These are phyloP conservation scores for Epirrita christyi DNA, from an alignment of 2,888 invertebrate genomes.

Conservation along the genomic window DNA sequence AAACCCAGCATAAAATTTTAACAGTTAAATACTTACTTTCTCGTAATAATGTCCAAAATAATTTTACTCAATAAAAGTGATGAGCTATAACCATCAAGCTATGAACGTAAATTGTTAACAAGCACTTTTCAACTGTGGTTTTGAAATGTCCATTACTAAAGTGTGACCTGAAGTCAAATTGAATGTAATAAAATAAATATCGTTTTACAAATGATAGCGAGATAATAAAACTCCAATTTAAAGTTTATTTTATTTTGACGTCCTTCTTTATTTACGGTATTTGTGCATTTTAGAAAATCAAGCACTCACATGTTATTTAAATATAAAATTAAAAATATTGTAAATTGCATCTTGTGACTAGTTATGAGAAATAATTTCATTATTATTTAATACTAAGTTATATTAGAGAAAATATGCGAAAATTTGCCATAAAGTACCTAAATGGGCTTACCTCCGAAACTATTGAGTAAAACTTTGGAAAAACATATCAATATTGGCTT, in stretches of 20 bases:
- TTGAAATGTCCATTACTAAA: constrained; percentile 18
- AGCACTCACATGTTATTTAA: too few relatives aligned
- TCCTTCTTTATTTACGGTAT: constrained; percentile 1
- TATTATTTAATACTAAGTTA: too few relatives aligned
- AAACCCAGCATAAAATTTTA: constrained; percentile 15
- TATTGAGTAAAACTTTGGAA: too few relatives aligned
- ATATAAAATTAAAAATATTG: too few relatives aligned
- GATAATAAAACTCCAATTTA: constrained; percentile 26
- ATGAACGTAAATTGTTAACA: constrained; percentile 59
- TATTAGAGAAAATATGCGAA: too few relatives aligned
- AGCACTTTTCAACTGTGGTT: constrained; percentile 49
- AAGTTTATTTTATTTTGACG: constrained; percentile 24
- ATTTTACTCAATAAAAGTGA: constrained; percentile 43
- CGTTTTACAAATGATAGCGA: constrained; percentile 24
- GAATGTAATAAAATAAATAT: constrained; percentile 29
- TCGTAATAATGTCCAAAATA: constrained; percentile 19
- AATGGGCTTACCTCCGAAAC: too few relatives aligned
- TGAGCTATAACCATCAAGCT: constrained; percentile 48
- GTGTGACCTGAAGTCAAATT: constrained; percentile 27
- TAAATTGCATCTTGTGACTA: too few relatives aligned
- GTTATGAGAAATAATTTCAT: too few relatives aligned
- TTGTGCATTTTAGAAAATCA: too few relatives aligned
- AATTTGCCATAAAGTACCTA: too few relatives aligned
- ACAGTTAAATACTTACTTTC: constrained; percentile 19
- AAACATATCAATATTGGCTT: too few relatives aligned